Percentiles rank a stretch among this genome's conserved stretches.
Conservation (phyloP, 1,140 invertebrate genomes). For the Galleria mellonella region DNA sequence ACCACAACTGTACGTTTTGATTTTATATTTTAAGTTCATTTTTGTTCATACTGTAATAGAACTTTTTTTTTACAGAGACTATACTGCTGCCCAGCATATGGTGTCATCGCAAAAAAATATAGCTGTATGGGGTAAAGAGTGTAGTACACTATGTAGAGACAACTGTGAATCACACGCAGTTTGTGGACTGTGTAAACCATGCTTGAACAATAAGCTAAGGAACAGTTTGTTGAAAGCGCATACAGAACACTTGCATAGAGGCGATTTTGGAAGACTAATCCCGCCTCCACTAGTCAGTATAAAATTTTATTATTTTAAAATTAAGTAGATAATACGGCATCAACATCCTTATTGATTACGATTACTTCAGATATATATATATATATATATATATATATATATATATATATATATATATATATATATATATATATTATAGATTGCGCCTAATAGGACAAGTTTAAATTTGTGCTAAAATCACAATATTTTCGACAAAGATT, state of each 20-base stretch:
- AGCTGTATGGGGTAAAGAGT: slow-evolving; percentile 83
- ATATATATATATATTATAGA: too few species aligned
- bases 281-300: slow-evolving; percentile 83
- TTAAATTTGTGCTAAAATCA: too few species aligned
- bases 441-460: too few species aligned
- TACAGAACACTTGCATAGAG: slow-evolving; percentile 85
- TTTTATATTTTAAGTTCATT: too few species aligned
- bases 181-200: slow-evolving; percentile 88
- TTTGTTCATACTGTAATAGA: too few species aligned
- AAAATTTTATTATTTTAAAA: neutral
- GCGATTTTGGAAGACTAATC: slow-evolving; percentile 86
- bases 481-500: too few species aligned
- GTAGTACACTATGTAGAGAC: slow-evolving; percentile 77
- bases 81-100: slow-evolving; percentile 77
- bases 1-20: too few species aligned
- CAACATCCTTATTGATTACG: too few species aligned
- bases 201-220: slow-evolving; percentile 79
- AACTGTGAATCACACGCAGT: slow-evolving; percentile 76
- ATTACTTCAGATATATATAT: too few species aligned
- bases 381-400: too few species aligned
- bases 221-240: slow-evolving; percentile 80
- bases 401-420: too few species aligned
- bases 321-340: too few species aligned
- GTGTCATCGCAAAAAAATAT: slow-evolving; percentile 87
- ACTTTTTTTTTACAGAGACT: slow-evolving; percentile 21